Conservation (phyloP, 2,888 invertebrate species). For the Gibbula magus region DNA sequence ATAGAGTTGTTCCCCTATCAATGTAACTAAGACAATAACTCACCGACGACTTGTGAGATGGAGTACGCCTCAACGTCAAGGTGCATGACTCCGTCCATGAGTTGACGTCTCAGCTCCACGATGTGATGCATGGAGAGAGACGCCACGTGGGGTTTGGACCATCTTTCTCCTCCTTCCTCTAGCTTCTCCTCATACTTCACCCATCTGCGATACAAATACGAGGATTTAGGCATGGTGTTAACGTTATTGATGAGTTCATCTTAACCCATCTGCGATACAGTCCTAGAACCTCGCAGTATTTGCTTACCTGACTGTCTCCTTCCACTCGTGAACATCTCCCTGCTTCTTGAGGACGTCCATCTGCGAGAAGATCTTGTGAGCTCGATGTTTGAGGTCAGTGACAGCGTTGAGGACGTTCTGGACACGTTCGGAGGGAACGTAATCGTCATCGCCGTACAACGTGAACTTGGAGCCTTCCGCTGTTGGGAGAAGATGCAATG, state of each 20-base stretch:
- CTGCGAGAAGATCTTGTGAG: constrained; percentile 95
- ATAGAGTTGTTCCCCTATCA: too few species aligned
- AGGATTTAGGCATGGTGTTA: too few species aligned
- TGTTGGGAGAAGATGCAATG: background rate
- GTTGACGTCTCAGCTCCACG: constrained; percentile 92
- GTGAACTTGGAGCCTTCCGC: constrained; percentile 26
- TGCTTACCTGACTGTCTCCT: constrained; percentile 89
- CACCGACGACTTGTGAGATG: constrained; percentile 79
- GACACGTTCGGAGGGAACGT: constrained; percentile 90
- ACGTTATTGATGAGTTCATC: too few species aligned
- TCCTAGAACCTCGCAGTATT: too few species aligned
- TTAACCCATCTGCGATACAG: too few species aligned
- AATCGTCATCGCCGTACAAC: constrained; percentile 43
- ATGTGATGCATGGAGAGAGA: constrained; percentile 96
- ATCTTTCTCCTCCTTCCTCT: constrained; percentile 98
- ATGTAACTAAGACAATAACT: background rate
- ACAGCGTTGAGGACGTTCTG: constrained; percentile 87
- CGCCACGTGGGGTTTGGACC: constrained; percentile 96
- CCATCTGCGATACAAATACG: constrained; percentile 71
- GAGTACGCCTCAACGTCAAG: constrained; percentile 93
- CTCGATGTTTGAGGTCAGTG: constrained; percentile 80
- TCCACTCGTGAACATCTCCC: constrained; percentile 87
- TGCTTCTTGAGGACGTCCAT: constrained; percentile 93
- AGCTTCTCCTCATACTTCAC: constrained; percentile 85
- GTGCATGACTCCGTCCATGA: constrained; percentile 93